Base-by-base conservation (phyloP, 2,113 vertebrate genomes). In the Nibea albiflora region DNA sequence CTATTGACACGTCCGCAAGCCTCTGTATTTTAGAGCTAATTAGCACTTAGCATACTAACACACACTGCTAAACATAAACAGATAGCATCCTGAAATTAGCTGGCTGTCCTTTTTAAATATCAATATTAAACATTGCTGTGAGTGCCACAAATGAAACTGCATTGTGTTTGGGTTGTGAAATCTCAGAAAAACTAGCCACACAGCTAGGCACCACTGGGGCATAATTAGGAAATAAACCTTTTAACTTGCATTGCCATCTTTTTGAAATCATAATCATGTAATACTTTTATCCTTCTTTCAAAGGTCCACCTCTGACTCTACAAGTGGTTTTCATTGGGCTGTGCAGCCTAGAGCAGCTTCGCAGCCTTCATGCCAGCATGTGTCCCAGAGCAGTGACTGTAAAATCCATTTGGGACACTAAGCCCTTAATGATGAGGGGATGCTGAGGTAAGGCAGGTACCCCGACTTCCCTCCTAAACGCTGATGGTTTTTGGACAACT, bases 401-500 rank as follows among this genome's bases (percentile, higher is more conserved):
- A 92, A 95, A 94, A 90, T 86, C 86, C 87, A 92, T 88, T 93
- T 90, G 85, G 88, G 89, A 88, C 88, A 91, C 81, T 92, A 94
- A 94, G 86, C 91, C 81, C 71, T 88, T 94, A 91, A 94, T 94
- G 91, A 94, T 78, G 62, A 86, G 68, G 73, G 89, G 85, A 92
- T 92, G 87, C 83, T 87, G 89, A 91, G 85, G 88, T 89, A 90
- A 90, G 68, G 85, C 88, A 92, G 88, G 89, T 92, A 92, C 68
- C 61, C 76, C 81, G 79, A 85, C 89, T 84, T 80, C 67, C 66
- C 77, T 84, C 63, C 77, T 87, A 81, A 89, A 89, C 74, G 68
- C 84, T 83, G 80, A 86, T 86, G 75, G 71, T 84, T 90, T 92
- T 90, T 90, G 83, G 85, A 90, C 83, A 67, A 71, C 69, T 50